Evolutionary conservation across 2,888 invertebrate species (phyloP), one percentile per base, ranked within the genome.

Genomic region (Diadegma fenestrale): DNA sequence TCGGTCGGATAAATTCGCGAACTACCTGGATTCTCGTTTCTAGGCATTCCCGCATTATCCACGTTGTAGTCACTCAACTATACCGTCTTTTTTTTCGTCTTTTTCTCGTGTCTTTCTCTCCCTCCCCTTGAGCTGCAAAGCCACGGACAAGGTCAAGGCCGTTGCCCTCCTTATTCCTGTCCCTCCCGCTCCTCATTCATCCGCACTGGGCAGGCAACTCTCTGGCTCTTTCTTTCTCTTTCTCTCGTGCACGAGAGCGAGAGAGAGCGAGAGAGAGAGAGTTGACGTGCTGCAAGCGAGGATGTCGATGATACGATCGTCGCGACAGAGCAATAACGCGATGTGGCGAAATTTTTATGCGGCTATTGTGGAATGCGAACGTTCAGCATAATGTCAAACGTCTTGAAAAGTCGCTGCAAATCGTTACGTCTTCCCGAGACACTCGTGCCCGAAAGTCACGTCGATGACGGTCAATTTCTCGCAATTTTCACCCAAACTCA

Each of bases 71-170:
- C 33, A 10, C 19, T 78, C 22, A 12, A 64, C 37, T 51, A 51
- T 64, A 51, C 10, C 14, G 17, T 54, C 8, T 64, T 33, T 64
- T 45, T 61, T 61, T 45, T 66, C 69, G n/a, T 54, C 37, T 63
- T 6, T 64, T n/a, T 43, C 68, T 33, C 51, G 51, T 81, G 37
- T 37, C 37, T 76, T 82, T 68, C 45, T 58, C 63, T 77, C 87
- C 86, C 85, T 81, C 85, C 87, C 87, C 86, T 86, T 84, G 79
- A 45, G 83, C 85, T 58, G 87, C 87, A 88, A 88, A 88, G 88
- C 88, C 88, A 90, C 88, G 89, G 91, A 92, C 91, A 90, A 91
- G 93, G 93, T 93, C 92, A 93, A 93, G 93, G 92, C 91, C 92
- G 91, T 90, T 91, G 90, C 90, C 90, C 91, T 90, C 87, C 90